These are phyloP conservation scores for Sander vitreus DNA, from an alignment of 2,113 vertebrate genomes.

Conservation along the genomic window DNA sequence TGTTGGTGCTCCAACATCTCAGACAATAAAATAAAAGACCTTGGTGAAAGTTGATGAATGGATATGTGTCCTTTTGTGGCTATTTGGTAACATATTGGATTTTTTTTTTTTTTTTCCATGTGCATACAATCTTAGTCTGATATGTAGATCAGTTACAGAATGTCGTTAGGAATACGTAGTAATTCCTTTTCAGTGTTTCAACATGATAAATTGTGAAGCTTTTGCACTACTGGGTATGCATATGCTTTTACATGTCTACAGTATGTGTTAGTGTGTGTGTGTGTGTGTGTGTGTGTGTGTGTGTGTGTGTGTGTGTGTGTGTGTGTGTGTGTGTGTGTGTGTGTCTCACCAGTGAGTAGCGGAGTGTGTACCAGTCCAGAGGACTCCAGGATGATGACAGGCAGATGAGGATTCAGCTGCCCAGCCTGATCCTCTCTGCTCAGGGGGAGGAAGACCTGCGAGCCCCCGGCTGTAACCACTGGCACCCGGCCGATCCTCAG, in stretches of 20 bases:
- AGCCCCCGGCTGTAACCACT: constrained; percentile 79
- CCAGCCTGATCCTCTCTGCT: constrained; percentile 88
- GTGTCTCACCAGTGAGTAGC: constrained; percentile 88
- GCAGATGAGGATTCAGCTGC: constrained; percentile 86
- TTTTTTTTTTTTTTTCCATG: background rate
- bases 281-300: background rate
- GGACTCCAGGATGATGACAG: constrained; percentile 93
- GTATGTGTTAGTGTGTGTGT: background rate
- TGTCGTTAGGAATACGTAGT: background rate
- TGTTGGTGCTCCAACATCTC: constrained; percentile 51
- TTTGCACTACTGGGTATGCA: background rate
- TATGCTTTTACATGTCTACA: background rate
- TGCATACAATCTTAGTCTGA: background rate
- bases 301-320: background rate
- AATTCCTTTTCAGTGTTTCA: background rate
- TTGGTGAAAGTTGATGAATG: background rate
- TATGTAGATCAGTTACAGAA: background rate
- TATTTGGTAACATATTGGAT: background rate
- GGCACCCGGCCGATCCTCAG: constrained; percentile 83
- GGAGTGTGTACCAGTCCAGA: constrained; percentile 85
- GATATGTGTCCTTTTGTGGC: background rate
- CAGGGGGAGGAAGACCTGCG: constrained; percentile 87
- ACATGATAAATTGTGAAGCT: background rate
- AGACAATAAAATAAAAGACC: background rate
- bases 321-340: background rate